phyloP scores from a whole-genome alignment of 2,113 vertebrate genomes.

The Equus quagga region DNA sequence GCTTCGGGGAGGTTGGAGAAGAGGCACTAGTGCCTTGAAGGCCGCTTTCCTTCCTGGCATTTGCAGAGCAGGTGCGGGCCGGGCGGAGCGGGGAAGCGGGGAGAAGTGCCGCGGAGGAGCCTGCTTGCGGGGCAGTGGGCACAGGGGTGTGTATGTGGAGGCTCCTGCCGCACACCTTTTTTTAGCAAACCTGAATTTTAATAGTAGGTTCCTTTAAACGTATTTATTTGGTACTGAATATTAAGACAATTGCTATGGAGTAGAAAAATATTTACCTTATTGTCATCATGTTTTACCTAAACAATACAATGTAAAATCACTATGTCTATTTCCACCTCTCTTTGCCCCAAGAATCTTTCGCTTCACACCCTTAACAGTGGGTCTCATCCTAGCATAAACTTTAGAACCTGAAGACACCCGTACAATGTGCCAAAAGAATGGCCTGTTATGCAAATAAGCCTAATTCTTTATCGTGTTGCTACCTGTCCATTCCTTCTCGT shows the following conservation, averaged over 20 bases:
- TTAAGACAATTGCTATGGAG: background rate
- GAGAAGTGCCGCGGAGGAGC: background rate
- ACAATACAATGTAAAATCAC: background rate
- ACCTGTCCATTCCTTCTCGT: background rate
- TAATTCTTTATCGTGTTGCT: background rate
- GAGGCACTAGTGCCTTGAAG: background rate
- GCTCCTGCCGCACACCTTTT: background rate
- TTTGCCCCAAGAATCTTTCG: background rate
- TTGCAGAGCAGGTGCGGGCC: background rate
- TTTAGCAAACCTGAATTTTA: background rate
- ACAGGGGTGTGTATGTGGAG: background rate
- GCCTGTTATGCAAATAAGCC: background rate
- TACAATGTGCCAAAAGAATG: background rate
- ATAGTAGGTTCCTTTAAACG: background rate
- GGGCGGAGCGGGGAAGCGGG: too few relatives aligned
- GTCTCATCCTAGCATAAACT: background rate
- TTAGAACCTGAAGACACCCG: conserved; percentile 5
- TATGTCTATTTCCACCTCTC: background rate
- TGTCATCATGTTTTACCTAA: background rate
- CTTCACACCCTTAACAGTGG: background rate
- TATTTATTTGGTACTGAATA: background rate
- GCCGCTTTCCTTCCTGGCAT: background rate
- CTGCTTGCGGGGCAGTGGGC: background rate
- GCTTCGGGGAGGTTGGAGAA: background rate
- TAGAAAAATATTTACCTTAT: background rate